Conservation (phyloP, 2,888 invertebrate genomes). For the Stenodera caucasica region DNA sequence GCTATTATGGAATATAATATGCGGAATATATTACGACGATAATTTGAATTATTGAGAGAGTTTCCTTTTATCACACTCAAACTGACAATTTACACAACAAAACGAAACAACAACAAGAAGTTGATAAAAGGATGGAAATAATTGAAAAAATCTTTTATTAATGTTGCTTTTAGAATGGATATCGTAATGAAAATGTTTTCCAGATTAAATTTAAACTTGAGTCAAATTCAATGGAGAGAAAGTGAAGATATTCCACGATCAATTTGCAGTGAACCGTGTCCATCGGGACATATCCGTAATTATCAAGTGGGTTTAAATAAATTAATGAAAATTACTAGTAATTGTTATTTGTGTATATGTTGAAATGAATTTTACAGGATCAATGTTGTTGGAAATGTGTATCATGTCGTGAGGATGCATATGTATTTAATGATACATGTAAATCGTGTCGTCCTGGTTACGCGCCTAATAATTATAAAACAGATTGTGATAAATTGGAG, state of each 20-base stretch:
- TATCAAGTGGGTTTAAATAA: slow-evolving; percentile 55
- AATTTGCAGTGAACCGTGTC: slow-evolving; percentile 66
- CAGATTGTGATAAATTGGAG: slow-evolving; percentile 61
- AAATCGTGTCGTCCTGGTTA: slow-evolving; percentile 60
- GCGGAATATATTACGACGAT: slow-evolving; percentile 1
- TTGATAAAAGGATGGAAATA: no score
- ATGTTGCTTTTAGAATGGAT: background rate
- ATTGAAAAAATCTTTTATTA: no score
- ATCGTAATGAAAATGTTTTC: no score
- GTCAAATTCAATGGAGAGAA: slow-evolving; percentile 57
- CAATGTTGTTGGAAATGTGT: slow-evolving; percentile 74
- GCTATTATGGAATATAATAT: slow-evolving; percentile 14
- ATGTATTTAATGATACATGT: slow-evolving; percentile 65
- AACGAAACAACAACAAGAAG: no score
- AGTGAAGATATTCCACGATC: slow-evolving; percentile 57
- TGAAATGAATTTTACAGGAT: slow-evolving; percentile 51
- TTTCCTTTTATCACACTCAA: no score
- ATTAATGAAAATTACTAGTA: slow-evolving; percentile 5
- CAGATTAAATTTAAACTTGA: slow-evolving; percentile 56
- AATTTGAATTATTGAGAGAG: background rate
- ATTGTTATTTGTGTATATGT: slow-evolving; percentile 12
- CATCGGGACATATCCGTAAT: slow-evolving; percentile 62
- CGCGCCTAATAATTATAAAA: slow-evolving; percentile 57
- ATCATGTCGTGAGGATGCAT: slow-evolving; percentile 65
- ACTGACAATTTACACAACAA: no score